Evolutionary conservation across 2,888 invertebrate species (phyloP).

Genomic region (Ypsolopha sequella): DNA sequence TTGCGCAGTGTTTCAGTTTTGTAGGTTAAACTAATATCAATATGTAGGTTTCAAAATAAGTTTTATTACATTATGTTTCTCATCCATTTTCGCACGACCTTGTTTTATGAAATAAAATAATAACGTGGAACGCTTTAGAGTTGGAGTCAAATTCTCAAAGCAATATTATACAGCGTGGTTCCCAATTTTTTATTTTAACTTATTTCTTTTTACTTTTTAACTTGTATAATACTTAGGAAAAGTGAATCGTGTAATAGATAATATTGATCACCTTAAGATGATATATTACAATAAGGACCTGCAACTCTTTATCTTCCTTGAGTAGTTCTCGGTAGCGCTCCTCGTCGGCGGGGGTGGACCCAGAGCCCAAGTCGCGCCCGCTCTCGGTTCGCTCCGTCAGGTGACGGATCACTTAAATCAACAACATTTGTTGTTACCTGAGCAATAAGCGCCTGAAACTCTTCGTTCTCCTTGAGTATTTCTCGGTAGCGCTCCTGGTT

Average conservation of each 20-base stretch:
- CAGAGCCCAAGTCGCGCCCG: constrained; percentile 86
- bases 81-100: too few species aligned
- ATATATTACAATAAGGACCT: constrained; percentile 87
- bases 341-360: constrained; percentile 91
- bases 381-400: constrained; percentile 90
- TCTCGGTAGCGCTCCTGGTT: constrained; percentile 96
- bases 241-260: constrained; percentile 83
- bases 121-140: too few species aligned
- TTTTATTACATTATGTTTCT: too few species aligned
- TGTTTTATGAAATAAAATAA: too few species aligned
- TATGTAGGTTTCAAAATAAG: too few species aligned
- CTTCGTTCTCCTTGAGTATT: constrained; percentile 94
- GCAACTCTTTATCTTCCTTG: constrained; percentile 95
- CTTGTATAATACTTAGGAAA: too few species aligned
- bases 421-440: constrained; percentile 77
- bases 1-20: too few species aligned
- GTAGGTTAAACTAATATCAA: too few species aligned
- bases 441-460: constrained; percentile 93
- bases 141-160: too few species aligned
- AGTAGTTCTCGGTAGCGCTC: constrained; percentile 93
- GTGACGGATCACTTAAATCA: constrained; percentile 91
- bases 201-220: too few species aligned
- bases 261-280: constrained; percentile 84
- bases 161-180: too few species aligned
- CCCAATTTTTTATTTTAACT: too few species aligned